Evolutionary conservation across 2,888 invertebrate species (phyloP), one percentile per base, ranked within the genome.

Genomic region (Papilio protenor): DNA sequence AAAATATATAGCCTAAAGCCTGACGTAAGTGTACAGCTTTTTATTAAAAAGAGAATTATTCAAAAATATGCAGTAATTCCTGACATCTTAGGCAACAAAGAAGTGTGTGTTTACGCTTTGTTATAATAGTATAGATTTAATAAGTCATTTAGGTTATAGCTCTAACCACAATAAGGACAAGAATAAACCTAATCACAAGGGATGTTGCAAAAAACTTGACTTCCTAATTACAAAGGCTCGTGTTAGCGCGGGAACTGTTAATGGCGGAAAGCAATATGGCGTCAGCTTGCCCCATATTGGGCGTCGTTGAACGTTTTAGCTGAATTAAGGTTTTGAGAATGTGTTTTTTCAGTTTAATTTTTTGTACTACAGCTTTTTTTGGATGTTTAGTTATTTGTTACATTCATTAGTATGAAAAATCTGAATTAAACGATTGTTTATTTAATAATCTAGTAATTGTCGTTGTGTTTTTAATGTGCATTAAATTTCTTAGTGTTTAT

Each of bases 241-340:
- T 66, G n/a, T n/a, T 40, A 66, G 16, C 3, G n/a, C 55, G n/a
- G 18, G 72, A 55, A 55, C 52, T 72, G 27, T 3, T 55, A 55
- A 55, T 55, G 18, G 72, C 72, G 55, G 52, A n/a, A 72, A 72
- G 72, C 72, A 72, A 72, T 72, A 55, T 72, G 52, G 55, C 72
- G 72, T 72, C 72, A 72, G 72, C 52, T 72, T 27, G 72, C 18
- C 23, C 71, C 52, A 71, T 11, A 33, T 72, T 72, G 55, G 49
- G 47, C 18, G 40, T 18, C 72, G 33, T 55, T 72, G 33, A 52
- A 27, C 72, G 27, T 72, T 72, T 52, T 18, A 18, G 52, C n/a
- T 33, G 49, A 72, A 71, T 71, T 52, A 27, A 27, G 71, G 10
- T 49, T 27, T 47, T 47, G 47, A 47, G 21, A 12, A 23, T 23